Base-by-base conservation (phyloP, 2,113 vertebrate genomes). In the Aptenodytes patagonicus region DNA sequence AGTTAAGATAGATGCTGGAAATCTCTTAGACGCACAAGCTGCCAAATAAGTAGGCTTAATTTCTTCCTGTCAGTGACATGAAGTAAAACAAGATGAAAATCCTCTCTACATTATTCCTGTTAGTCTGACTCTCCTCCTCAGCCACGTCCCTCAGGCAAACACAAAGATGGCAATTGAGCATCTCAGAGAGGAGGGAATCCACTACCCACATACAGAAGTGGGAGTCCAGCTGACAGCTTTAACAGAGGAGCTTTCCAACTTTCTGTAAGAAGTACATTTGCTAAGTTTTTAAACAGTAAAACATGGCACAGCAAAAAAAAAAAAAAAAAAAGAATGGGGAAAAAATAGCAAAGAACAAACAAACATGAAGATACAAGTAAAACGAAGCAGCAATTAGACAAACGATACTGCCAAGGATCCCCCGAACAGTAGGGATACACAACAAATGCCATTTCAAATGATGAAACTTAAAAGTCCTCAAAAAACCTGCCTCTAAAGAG, bases 41-140 rank as follows among this genome's bases (percentile, higher is more conserved):
- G 96, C 96, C 96, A 96, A 80, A 11, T 18, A 95, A 96, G 95
- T 96, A 96, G 96, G 95, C 93, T 95, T 96, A 72, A 93, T 96
- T 87, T 83, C 90, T 96, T 95, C 93, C 90, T 42, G 47, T 85
- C 49, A 51, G 64, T 42, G 82, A 94, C 70, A 69, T 3, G 36
- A 89, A 91, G 57, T 3, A 82, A 95, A 97, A 87, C 81, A 91
- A 90, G 51, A 86, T 2, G 18, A 40, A 86, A 90, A 83, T 26
- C 31, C 58, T 85, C 65, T 29, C 91, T n/a, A 25, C 22, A 3
- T 79, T 83, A 85, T 1, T 76, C 1, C 91, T 79, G 57, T 75
- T 89, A 87, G 94, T 91, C 91, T 95, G 57, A 3, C 81, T 77
- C 91, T 90, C 93, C 91, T 52, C 93, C 93, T 80, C 94, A 90